phyloP scores from a whole-genome alignment of 2,888 invertebrate genomes.

The Entomobrya proxima region DNA sequence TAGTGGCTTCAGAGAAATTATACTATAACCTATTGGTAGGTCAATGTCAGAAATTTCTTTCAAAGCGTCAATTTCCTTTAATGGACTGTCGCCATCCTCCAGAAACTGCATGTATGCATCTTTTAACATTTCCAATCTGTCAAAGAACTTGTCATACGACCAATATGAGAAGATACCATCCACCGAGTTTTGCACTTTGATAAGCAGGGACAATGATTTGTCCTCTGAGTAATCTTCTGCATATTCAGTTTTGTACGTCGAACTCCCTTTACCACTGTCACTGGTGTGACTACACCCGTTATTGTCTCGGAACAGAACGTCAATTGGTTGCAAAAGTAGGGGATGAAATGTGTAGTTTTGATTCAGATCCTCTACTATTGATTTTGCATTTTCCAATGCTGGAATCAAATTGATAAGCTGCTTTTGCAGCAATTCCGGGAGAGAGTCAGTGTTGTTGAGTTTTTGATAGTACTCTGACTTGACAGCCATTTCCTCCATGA shows the following conservation, averaged over 20 bases:
- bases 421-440: conserved; percentile 7
- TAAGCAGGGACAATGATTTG: neutral
- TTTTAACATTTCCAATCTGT: conserved; percentile 46
- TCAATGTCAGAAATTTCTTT: conserved; percentile 43
- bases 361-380: conserved; percentile 55
- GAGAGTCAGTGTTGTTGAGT: neutral
- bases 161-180: conserved; percentile 49
- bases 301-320: neutral
- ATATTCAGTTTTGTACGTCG: neutral
- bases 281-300: neutral
- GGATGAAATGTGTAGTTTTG: conserved; percentile 50
- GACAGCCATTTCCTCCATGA: conserved; percentile 80
- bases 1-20: conserved; percentile 59
- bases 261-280: neutral
- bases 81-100: conserved; percentile 45
- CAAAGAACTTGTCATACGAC: conserved; percentile 33
- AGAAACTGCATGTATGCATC: conserved; percentile 35
- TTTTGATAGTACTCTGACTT: conserved; percentile 39
- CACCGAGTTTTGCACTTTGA: conserved; percentile 50
- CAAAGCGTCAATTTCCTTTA: conserved; percentile 59
- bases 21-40: conserved; percentile 56
- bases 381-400: conserved; percentile 48
- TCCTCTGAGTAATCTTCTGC: neutral
- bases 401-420: conserved; percentile 28
- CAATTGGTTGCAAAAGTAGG: conserved; percentile 40